Evolutionary conservation across 2,797 vertebrate species (phyloP).

Genomic region (Phalanger gymnotis): DNA sequence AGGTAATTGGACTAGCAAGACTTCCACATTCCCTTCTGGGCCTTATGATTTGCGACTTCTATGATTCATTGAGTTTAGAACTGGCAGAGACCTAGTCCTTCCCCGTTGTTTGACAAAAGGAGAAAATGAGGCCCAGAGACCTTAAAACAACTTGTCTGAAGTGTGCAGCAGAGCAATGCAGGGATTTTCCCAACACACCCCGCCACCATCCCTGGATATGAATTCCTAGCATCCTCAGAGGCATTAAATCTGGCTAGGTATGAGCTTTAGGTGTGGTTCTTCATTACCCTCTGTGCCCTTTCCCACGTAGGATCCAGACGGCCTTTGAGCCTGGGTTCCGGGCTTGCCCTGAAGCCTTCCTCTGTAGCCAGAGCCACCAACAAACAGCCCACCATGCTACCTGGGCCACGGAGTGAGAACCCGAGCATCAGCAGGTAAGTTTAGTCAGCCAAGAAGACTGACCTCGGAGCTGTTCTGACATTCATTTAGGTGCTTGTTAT

Average conservation of each 20-base stretch:
- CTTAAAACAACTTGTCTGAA: slow-evolving; percentile 11
- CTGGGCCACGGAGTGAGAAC: neutral
- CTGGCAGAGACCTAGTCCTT: neutral
- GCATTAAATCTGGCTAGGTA: neutral
- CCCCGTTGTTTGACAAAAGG: neutral
- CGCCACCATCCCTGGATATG: neutral
- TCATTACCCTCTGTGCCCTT: neutral
- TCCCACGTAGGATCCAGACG: neutral
- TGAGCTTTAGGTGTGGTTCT: neutral
- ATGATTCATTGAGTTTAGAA: neutral
- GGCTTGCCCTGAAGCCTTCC: neutral
- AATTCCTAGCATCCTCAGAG: neutral
- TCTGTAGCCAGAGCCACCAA: neutral
- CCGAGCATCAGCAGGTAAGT: neutral
- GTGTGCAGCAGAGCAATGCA: slow-evolving; percentile 2
- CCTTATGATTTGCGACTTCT: neutral
- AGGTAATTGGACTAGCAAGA: neutral
- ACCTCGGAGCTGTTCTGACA: neutral
- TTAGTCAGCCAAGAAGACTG: neutral
- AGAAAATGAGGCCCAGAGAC: slow-evolving; percentile 12
- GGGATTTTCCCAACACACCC: neutral
- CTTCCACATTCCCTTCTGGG: neutral
- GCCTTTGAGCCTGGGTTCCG: neutral
- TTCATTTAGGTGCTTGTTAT: neutral
- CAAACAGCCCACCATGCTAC: neutral